phyloP scores from a whole-genome alignment of 2,888 invertebrate species.

The Drosophila fungiperda region DNA sequence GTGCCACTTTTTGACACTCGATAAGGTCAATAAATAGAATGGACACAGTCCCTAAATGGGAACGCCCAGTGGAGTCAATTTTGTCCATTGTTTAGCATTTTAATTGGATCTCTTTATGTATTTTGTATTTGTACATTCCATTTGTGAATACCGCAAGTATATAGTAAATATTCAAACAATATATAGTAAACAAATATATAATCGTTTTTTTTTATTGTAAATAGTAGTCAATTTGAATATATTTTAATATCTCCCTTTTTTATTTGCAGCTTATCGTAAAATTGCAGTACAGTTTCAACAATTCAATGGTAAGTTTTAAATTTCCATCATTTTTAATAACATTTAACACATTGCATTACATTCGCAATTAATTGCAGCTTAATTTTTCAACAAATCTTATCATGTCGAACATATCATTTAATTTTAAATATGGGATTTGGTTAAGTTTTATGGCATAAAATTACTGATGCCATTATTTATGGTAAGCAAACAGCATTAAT shows the following conservation, averaged over 20 bases:
- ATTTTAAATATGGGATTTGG: constrained; percentile 4
- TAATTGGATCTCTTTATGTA: constrained; percentile 35
- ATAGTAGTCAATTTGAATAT: constrained; percentile 30
- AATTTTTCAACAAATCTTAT: constrained; percentile 25
- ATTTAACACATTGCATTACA: background rate
- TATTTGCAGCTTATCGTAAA: constrained; percentile 47
- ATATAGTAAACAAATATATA: background rate
- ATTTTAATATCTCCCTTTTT: constrained; percentile 19
- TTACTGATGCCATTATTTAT: constrained; percentile 13
- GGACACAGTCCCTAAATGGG: constrained; percentile 22
- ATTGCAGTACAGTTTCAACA: constrained; percentile 20
- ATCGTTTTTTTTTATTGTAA: background rate
- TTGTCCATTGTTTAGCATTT: constrained; percentile 11
- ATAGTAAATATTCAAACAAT: background rate
- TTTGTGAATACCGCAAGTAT: constrained; percentile 9
- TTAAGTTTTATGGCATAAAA: background rate
- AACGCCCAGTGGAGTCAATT: background rate
- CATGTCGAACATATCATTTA: constrained; percentile 5
- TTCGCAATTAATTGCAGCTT: constrained; percentile 17
- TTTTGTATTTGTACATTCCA: constrained; percentile 37
- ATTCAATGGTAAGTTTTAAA: constrained; percentile 50
- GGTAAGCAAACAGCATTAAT: constrained; percentile 4
- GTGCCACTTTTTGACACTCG: constrained; percentile 70
- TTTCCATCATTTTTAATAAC: constrained; percentile 2
- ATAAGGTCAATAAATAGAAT: constrained; percentile 68